phyloP scores from a whole-genome alignment of 2,888 invertebrate genomes.

The Drosophila mercatorum region DNA sequence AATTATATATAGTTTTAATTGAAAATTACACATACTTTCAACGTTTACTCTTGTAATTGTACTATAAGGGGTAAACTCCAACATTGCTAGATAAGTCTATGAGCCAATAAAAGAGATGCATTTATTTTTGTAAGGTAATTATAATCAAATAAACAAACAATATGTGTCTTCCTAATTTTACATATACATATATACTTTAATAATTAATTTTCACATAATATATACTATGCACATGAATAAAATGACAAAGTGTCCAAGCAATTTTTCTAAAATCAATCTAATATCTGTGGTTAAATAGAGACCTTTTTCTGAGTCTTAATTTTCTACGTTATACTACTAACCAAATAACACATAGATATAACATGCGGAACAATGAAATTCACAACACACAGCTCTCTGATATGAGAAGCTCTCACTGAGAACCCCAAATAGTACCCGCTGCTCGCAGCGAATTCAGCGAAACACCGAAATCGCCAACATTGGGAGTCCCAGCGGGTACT shows the following conservation, averaged over 20 bases:
- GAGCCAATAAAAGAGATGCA: constrained; percentile 36
- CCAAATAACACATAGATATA: no score
- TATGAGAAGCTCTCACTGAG: no score
- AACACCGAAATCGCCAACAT: no score
- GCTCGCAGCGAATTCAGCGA: no score
- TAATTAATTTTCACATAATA: constrained; percentile 1
- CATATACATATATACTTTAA: constrained; percentile 6
- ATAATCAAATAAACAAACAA: constrained; percentile 3
- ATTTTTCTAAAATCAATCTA: background rate
- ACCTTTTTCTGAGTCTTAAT: no score
- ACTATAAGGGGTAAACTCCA: background rate
- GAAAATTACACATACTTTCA: background rate
- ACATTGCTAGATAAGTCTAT: constrained; percentile 6
- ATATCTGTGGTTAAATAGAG: background rate
- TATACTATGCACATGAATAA: constrained; percentile 14
- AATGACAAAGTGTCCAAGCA: background rate
- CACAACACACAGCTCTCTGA: no score
- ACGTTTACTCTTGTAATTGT: background rate
- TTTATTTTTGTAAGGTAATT: constrained; percentile 30
- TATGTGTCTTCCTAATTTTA: constrained; percentile 42
- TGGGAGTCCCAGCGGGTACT: no score
- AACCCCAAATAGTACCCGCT: no score
- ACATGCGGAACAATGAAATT: no score
- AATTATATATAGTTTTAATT: background rate
- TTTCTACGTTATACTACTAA: no score